Evolutionary conservation across 2,797 vertebrate species (phyloP), one percentile per base, ranked within the genome.

Genomic region (Prionace glauca): DNA sequence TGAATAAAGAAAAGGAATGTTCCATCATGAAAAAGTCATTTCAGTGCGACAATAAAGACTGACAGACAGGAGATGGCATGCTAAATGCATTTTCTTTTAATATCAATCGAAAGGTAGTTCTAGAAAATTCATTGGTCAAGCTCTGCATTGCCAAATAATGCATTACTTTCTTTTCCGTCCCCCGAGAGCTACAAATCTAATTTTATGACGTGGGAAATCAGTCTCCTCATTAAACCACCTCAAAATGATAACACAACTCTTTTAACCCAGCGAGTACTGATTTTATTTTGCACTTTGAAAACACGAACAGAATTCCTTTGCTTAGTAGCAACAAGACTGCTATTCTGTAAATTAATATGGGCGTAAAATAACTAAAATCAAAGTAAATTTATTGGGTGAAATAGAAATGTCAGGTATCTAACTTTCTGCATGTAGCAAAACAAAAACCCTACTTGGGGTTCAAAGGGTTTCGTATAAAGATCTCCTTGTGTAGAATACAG

Each of bases 221-320:
- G 29, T 60, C 87, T 20, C 87, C 56, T 90, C 32, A 90, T 86
- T 69, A 90, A 90, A 90, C 56, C 26, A 60, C 11, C 11, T 14
- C 32, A 32, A 62, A n/a, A 62, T 90, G 87, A 62, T 26, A 90
- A 62, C 56, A n/a, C 60, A 65, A 14, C 87, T 32, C 60, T 29
- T 90, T 62, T 90, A 90, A 65, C 87, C 87, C 87, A 90, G 87
- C 29, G 29, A 90, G 87, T 60, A 65, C 87, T 62, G 29, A 65
- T 32, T 90, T 90, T 90, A 90, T 90, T 62, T 62, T 90, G 56
- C 87, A 90, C 29, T 90, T 65, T 90, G 87, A 90, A 32, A 62
- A 62, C 60, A 90, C n/a, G n/a, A 90, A 65, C 60, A 62, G 60
- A 90, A 62, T 65, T 32, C 60, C 56, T 90, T 90, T n/a, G 56